These are phyloP conservation scores for Sinhomidia bicolor DNA, from an alignment of 2,888 invertebrate genomes.

Conservation along the genomic window DNA sequence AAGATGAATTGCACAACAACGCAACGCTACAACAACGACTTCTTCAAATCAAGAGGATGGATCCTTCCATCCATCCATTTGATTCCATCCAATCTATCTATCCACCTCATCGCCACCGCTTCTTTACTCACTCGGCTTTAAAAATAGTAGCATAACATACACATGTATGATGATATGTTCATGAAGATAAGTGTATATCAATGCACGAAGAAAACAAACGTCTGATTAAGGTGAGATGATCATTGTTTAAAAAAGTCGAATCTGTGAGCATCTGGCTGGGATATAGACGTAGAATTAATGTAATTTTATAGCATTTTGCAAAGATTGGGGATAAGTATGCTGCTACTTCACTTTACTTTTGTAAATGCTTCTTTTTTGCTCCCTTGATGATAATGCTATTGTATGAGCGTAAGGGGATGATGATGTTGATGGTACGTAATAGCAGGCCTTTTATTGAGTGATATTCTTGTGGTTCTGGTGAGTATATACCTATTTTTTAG, in stretches of 20 bases:
- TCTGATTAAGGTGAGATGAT: neutral
- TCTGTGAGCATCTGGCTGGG: neutral
- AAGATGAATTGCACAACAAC: conserved; percentile 52
- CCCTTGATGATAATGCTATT: neutral
- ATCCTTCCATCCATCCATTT: conserved; percentile 25
- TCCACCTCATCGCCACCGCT: neutral
- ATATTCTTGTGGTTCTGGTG: neutral
- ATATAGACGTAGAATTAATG: conserved; percentile 34
- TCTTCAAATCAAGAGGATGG: neutral
- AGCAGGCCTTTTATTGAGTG: conserved; percentile 6
- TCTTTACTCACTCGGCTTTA: neutral
- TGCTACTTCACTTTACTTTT: conserved; percentile 24
- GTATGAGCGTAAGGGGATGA: neutral
- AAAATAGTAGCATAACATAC: neutral
- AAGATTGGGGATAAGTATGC: neutral
- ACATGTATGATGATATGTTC: neutral
- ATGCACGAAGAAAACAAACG: neutral
- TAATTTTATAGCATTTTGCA: conserved; percentile 26
- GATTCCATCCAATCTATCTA: neutral
- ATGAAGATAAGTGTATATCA: neutral
- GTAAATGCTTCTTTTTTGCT: neutral
- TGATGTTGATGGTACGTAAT: neutral
- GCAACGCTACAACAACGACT: neutral
- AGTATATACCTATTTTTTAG: neutral
- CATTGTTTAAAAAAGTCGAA: conserved; percentile 40